Evolutionary conservation across 2,888 invertebrate species (phyloP).

Genomic region (Embidobia sp.): DNA sequence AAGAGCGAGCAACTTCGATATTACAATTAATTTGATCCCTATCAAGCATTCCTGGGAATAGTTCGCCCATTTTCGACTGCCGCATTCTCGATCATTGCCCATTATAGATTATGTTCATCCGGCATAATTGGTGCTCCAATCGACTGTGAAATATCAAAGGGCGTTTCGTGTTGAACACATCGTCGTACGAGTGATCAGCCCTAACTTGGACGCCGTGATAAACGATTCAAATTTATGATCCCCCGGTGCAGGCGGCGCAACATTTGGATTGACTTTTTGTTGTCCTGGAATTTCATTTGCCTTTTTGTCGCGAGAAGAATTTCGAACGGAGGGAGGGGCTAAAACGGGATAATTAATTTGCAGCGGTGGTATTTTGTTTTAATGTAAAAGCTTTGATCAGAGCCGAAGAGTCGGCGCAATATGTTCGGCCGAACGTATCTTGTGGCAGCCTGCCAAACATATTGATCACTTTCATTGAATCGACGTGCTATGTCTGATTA

Average conservation of each 20-base stretch:
- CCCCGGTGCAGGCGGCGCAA: no score
- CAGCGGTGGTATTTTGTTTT: constrained; percentile 31
- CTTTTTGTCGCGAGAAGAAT: background rate
- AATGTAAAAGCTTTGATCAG: constrained; percentile 46
- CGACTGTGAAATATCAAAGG: constrained; percentile 30
- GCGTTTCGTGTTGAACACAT: constrained; percentile 11
- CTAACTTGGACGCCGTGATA: constrained; percentile 9
- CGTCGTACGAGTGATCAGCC: constrained; percentile 4
- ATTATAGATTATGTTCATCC: background rate
- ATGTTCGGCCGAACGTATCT: constrained; percentile 36
- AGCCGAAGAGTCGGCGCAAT: constrained; percentile 21
- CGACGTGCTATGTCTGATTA: constrained; percentile 56
- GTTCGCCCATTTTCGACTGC: no score
- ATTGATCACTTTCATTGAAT: constrained; percentile 59
- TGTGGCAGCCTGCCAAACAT: constrained; percentile 58
- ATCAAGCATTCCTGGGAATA: no score
- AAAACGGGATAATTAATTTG: constrained; percentile 24
- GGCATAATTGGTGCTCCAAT: constrained; percentile 22
- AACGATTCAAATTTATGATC: background rate
- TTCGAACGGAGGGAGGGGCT: background rate
- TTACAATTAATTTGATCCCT: no score
- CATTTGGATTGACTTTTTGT: background rate
- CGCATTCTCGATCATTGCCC: no score
- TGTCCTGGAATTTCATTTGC: background rate
- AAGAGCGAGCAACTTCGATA: no score